Conservation (phyloP, 2,113 vertebrate genomes). For the Oceanodroma tethys region DNA sequence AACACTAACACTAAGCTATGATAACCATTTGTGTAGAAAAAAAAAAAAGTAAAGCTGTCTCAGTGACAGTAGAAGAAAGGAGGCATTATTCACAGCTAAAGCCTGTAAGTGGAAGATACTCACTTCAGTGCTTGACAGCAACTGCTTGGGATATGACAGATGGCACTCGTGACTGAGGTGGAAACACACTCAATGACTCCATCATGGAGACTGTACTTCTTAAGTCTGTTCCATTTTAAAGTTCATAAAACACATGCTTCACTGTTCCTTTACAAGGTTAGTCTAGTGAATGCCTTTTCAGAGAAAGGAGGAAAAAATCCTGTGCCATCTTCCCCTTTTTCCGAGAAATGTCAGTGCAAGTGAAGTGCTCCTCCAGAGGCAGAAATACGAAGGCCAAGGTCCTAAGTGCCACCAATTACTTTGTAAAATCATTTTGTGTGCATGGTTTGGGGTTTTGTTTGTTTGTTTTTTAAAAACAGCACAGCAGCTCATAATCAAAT, state of each 20-base stretch:
- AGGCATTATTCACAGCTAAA: background rate
- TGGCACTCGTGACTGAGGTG: background rate
- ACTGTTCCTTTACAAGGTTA: background rate
- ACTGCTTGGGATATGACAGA: background rate
- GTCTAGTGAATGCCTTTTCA: background rate
- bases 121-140: background rate
- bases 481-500: background rate
- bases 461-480: no score
- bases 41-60: background rate
- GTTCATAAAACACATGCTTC: background rate
- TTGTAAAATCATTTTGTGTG: background rate
- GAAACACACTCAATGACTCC: background rate
- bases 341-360: fast-evolving
- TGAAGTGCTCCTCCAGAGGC: background rate
- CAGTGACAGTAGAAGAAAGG: background rate
- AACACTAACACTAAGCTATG: background rate
- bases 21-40: background rate
- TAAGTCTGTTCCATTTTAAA: background rate
- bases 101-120: background rate
- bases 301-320: background rate
- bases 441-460: background rate
- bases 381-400: background rate
- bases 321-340: background rate
- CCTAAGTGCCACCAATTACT: background rate
- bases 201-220: background rate